phyloP scores from a whole-genome alignment of 2,888 invertebrate genomes.

The Xestia ashworthii region DNA sequence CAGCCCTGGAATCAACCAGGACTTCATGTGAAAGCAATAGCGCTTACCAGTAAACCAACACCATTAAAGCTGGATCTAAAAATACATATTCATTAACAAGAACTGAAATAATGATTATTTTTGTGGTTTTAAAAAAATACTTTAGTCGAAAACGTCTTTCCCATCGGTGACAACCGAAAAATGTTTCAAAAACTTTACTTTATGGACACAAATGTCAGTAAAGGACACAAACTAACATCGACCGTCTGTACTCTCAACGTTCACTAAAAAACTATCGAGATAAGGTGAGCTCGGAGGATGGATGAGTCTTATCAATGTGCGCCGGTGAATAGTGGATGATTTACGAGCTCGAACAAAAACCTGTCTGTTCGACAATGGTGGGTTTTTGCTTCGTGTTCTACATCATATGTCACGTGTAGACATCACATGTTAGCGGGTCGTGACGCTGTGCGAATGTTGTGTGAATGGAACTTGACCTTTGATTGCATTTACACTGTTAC shows the following conservation, averaged over 20 bases:
- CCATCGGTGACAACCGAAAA: too few species aligned
- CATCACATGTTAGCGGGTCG: background rate
- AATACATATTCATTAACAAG: background rate
- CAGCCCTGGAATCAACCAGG: background rate
- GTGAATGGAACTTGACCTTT: background rate
- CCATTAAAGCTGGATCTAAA: background rate
- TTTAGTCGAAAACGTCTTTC: too few species aligned
- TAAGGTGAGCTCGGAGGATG: conserved; percentile 40
- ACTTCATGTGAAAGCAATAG: background rate
- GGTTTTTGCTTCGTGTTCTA: conserved; percentile 37
- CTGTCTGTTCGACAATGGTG: conserved; percentile 40
- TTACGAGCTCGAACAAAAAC: conserved; percentile 63
- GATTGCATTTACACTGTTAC: too few species aligned
- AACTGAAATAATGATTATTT: background rate
- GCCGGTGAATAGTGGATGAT: conserved; percentile 58
- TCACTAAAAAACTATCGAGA: conserved; percentile 50
- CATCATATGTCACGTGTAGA: conserved; percentile 5
- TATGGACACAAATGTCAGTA: background rate
- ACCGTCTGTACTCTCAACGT: conserved; percentile 14
- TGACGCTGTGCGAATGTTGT: background rate
- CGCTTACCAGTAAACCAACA: background rate
- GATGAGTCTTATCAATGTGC: conserved; percentile 59
- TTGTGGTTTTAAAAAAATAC: background rate
- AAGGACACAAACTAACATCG: conserved; percentile 1
- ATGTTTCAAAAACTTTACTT: too few species aligned